Conservation (phyloP, 2,797 vertebrate genomes). For the Sparus aurata region DNA sequence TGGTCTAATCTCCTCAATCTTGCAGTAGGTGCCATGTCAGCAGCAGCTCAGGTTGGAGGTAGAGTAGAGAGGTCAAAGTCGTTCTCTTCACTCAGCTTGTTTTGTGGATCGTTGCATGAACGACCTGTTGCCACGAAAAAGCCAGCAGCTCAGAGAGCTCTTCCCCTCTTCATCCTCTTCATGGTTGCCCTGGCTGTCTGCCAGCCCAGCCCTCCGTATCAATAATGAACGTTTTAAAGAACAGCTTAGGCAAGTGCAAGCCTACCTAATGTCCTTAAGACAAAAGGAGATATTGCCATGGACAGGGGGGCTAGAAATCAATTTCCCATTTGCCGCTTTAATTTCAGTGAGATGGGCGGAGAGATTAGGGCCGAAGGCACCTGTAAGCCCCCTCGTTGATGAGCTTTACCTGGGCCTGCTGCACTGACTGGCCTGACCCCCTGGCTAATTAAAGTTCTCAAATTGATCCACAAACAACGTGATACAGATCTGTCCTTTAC, state of each 20-base stretch:
- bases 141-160: constrained; percentile 58
- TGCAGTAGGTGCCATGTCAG: constrained; percentile 73
- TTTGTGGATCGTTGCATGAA: constrained; percentile 71
- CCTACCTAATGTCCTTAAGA: constrained; percentile 89
- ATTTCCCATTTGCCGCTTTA: constrained; percentile 92
- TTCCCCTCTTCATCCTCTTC: constrained; percentile 70
- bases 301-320: constrained; percentile 89
- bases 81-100: constrained; percentile 71
- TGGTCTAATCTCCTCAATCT: constrained; percentile 77
- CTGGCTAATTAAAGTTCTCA: constrained; percentile 89
- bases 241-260: constrained; percentile 88
- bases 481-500: constrained; percentile 90
- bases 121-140: constrained; percentile 72
- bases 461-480: constrained; percentile 87
- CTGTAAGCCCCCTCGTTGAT: constrained; percentile 85
- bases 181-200: constrained; percentile 71
- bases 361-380: constrained; percentile 88
- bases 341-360: constrained; percentile 87
- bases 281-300: constrained; percentile 90
- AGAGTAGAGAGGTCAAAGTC: constrained; percentile 73
- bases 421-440: constrained; percentile 78
- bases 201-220: constrained; percentile 81
- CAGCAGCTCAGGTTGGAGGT: constrained; percentile 70
- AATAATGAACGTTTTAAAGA: constrained; percentile 89
- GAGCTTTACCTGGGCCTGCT: constrained; percentile 83